These are phyloP conservation scores for Palythoa caribaeorum DNA, from an alignment of 92 coral and sea anemone species.

Conservation along the genomic window DNA sequence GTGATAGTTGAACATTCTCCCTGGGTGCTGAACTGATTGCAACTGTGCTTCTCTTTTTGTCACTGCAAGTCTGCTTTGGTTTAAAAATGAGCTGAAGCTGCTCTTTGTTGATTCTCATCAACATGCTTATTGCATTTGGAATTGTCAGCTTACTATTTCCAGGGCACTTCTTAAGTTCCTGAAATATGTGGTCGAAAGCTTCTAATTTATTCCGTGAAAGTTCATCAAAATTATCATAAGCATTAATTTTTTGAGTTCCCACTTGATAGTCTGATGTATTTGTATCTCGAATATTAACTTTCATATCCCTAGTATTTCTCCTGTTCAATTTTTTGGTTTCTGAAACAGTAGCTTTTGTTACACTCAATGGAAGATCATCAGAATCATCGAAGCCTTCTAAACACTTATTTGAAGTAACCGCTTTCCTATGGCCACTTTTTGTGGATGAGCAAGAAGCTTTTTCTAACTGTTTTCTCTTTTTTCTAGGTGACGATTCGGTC, in stretches of 20 bases:
- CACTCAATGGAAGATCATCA: slow-evolving; percentile 40
- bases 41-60: slow-evolving; percentile 5
- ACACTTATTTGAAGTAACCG: neutral
- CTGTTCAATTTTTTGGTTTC: slow-evolving; percentile 11
- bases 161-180: slow-evolving; percentile 71
- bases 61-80: neutral
- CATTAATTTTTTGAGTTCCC: slow-evolving; percentile 21
- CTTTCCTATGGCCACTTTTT: neutral
- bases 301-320: neutral
- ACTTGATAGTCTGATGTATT: neutral
- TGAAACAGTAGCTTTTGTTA: slow-evolving; percentile 35
- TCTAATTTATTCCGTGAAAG: slow-evolving; percentile 58
- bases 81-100: slow-evolving; percentile 34
- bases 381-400: slow-evolving; percentile 32
- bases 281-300: neutral
- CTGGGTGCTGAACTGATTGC: neutral
- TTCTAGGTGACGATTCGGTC: neutral
- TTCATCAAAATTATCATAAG: slow-evolving; percentile 43
- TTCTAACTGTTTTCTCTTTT: neutral
- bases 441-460: neutral
- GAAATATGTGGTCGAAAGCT: slow-evolving; percentile 78
- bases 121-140: slow-evolving; percentile 66
- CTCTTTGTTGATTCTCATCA: slow-evolving; percentile 62
- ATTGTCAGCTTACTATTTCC: slow-evolving; percentile 68
- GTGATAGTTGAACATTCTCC: slow-evolving; percentile 6